A percentile compares a stretch with the other conserved stretches of the same genome.
phyloP scores from a whole-genome alignment of 1,140 invertebrate genomes.

The Drosophila bifasciata region DNA sequence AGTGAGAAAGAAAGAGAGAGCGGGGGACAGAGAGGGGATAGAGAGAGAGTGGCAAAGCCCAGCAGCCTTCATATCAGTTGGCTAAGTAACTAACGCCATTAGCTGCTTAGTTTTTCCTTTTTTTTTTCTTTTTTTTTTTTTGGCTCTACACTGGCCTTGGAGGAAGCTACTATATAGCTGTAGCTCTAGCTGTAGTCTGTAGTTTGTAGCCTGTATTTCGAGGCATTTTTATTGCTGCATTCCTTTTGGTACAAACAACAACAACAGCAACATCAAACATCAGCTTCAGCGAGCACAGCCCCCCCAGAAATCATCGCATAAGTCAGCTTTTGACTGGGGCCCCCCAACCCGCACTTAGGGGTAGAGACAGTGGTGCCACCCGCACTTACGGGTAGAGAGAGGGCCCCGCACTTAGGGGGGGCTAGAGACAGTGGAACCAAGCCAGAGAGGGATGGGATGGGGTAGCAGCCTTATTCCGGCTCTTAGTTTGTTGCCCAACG shows the following conservation, averaged over 20 bases:
- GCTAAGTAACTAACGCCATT: slow-evolving; percentile 77
- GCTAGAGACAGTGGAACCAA: no score
- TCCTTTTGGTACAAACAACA: no score
- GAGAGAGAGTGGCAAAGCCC: no score
- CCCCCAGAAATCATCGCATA: slow-evolving; percentile 59
- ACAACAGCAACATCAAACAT: slow-evolving; percentile 70
- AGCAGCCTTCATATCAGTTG: no score
- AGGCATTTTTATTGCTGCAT: slow-evolving; percentile 76
- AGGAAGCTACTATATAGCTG: slow-evolving; percentile 4
- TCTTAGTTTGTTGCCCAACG: background rate
- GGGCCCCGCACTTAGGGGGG: no score
- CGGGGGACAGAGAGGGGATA: no score
- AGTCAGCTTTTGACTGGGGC: slow-evolving; percentile 39
- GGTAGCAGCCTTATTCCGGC: background rate
- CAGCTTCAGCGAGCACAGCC: background rate
- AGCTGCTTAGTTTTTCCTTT: slow-evolving; percentile 58
- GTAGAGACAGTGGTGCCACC: no score
- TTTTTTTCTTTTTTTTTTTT: background rate
- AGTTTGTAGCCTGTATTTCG: no score
- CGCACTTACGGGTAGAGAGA: no score
- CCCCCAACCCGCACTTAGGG: no score
- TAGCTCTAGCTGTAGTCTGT: no score
- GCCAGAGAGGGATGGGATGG: background rate
- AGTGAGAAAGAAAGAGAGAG: background rate
- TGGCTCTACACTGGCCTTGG: background rate